These are phyloP conservation scores for Dryadula phaetusa DNA, from an alignment of 2,888 invertebrate genomes.

Conservation along the genomic window DNA sequence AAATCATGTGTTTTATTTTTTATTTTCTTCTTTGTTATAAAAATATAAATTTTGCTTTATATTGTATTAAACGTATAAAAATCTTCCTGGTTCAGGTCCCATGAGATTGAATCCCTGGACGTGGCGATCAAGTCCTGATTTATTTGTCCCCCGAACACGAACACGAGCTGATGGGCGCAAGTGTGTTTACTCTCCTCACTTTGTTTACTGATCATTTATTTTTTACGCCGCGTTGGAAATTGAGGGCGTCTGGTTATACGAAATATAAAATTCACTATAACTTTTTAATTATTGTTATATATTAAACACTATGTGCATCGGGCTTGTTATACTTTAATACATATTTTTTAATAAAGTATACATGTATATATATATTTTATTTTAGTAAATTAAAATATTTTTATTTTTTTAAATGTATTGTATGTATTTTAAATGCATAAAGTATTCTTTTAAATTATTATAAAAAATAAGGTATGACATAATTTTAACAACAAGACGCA, in stretches of 20 bases:
- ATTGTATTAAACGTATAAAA: conserved; percentile 14
- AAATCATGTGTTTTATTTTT: too few species aligned
- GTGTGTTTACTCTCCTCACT: conserved; percentile 62
- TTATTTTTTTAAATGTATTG: too few species aligned
- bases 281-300: too few species aligned
- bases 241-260: conserved; percentile 30
- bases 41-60: not conserved
- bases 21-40: not conserved
- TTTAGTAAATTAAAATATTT: too few species aligned
- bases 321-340: too few species aligned
- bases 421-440: too few species aligned
- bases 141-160: conserved; percentile 59
- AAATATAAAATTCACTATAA: conserved; percentile 8
- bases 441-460: not conserved
- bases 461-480: conserved; percentile 37
- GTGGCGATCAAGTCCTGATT: conserved; percentile 65
- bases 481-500: conserved; percentile 43
- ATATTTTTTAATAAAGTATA: too few species aligned
- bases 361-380: too few species aligned
- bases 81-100: conserved; percentile 52
- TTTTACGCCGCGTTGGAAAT: conserved; percentile 55
- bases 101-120: conserved; percentile 56
- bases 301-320: too few species aligned
- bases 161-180: conserved; percentile 47
- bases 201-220: conserved; percentile 66